These are phyloP conservation scores for Cyphomyrmex costatus DNA, from an alignment of 1,140 invertebrate species.

Conservation along the genomic window DNA sequence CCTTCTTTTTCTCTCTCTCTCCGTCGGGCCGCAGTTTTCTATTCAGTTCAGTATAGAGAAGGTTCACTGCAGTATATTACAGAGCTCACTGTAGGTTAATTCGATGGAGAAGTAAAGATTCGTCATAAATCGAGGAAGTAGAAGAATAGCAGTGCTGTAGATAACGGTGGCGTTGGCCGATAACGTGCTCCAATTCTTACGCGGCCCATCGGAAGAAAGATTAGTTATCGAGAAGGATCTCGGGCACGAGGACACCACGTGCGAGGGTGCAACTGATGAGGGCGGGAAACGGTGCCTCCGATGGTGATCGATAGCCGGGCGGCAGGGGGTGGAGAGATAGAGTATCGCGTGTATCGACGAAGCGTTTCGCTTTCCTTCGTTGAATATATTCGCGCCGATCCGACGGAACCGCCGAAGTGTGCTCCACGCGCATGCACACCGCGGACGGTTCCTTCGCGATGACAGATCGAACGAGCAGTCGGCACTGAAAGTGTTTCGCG, in stretches of 20 bases:
- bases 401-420: not conserved
- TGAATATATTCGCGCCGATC: slow-evolving; percentile 1
- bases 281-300: slow-evolving; percentile 10
- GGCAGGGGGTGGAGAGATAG: no score
- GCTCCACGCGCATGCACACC: slow-evolving; percentile 40
- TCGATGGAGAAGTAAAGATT: not conserved
- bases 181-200: slow-evolving; percentile 1
- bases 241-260: slow-evolving; percentile 44
- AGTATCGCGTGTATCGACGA: slow-evolving; percentile 31
- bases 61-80: no score
- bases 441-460: slow-evolving; percentile 25
- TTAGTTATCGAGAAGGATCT: not conserved
- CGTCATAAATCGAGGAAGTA: not conserved
- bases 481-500: slow-evolving; percentile 20
- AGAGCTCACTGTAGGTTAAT: no score
- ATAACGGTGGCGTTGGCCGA: not conserved
- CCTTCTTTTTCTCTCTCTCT: no score
- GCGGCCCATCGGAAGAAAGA: not conserved
- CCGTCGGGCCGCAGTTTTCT: no score
- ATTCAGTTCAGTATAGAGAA: no score
- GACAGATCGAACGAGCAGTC: slow-evolving; percentile 59
- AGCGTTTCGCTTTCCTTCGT: slow-evolving; percentile 31
- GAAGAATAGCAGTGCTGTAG: no score
- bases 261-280: not conserved
- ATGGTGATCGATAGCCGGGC: slow-evolving; percentile 37